Evolutionary conservation across 2,888 invertebrate species (phyloP), one percentile per base, ranked within the genome.

Genomic region (Acleris holmiana): DNA sequence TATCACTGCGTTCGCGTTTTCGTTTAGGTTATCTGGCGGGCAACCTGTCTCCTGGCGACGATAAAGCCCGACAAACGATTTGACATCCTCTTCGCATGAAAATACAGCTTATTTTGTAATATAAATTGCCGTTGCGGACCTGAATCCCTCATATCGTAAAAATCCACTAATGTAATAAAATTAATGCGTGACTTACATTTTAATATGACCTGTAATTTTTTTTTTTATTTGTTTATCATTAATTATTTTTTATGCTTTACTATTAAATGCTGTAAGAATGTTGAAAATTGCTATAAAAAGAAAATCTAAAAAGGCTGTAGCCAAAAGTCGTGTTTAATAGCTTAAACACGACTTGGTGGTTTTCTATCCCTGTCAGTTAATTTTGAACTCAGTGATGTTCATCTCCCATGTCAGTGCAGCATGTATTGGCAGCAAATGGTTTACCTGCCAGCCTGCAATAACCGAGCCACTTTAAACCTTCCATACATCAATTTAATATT

Each of bases 1-100:
- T 79, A 85, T 86, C 85, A 76, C 74, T 77, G 74, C 77, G 88
- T 84, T 86, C 89, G 88, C 83, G 75, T 89, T 89, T 88, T 84
- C 82, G 86, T 87, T 83, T 85, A 76, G 88, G 88, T 89, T 91
- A 91, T 91, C 91, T 78, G 61, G 65, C 76, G 78, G 80, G 80
- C 88, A 89, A 91, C 90, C 90, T 91, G 91, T 89, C 87, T 86
- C 81, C 73, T 83, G 80, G 80, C 80, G 17, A 58, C n/a, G 58
- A 65, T 65, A 60, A 60, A 51, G 21, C 15, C 21, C 21, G 54
- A 3, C 44, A 23, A 50, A 49, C 44, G 41, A 35, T 21, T 50
- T 50, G 44, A 35, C 44, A 65, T 19, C 46, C 54, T 60, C 44
- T 59, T 58, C 53, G 25, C n/a, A n/a, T 49, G 25, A 10, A 23